phyloP scores from a whole-genome alignment of 2,113 vertebrate species.

The Heterocephalus glaber region DNA sequence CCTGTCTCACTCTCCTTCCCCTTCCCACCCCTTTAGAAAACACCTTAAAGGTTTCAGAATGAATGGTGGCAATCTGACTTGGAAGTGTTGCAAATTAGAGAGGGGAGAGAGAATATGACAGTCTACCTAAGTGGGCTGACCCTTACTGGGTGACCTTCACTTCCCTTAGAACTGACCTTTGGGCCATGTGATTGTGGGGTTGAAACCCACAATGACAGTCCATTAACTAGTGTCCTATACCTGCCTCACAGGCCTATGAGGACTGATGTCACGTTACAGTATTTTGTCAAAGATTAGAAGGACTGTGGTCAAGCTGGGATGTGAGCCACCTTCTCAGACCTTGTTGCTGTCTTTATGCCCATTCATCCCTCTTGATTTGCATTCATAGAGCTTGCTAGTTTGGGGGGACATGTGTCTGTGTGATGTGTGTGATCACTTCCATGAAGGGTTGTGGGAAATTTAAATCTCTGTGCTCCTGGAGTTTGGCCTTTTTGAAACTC shows the following conservation, averaged over 20 bases:
- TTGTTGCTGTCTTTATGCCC: background rate
- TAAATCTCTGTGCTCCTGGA: background rate
- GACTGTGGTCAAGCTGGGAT: background rate
- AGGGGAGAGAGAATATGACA: background rate
- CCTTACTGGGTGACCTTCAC: background rate
- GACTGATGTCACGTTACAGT: background rate
- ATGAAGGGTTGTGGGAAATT: background rate
- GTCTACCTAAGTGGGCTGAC: accelerated
- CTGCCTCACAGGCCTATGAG: slow-evolving; percentile 35
- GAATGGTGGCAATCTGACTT: background rate
- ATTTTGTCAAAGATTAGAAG: background rate
- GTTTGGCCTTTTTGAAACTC: background rate
- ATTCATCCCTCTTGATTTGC: background rate
- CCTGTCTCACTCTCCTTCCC: background rate
- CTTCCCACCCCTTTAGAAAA: background rate
- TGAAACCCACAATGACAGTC: background rate
- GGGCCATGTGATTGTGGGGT: background rate
- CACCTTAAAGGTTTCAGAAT: background rate
- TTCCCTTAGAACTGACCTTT: background rate
- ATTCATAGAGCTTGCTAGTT: background rate
- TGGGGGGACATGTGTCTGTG: background rate
- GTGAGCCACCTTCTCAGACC: background rate
- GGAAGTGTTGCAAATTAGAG: background rate
- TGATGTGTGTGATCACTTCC: background rate
- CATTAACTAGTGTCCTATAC: background rate